These are phyloP conservation scores for Prionace glauca DNA, from an alignment of 2,797 vertebrate species.

Conservation along the genomic window DNA sequence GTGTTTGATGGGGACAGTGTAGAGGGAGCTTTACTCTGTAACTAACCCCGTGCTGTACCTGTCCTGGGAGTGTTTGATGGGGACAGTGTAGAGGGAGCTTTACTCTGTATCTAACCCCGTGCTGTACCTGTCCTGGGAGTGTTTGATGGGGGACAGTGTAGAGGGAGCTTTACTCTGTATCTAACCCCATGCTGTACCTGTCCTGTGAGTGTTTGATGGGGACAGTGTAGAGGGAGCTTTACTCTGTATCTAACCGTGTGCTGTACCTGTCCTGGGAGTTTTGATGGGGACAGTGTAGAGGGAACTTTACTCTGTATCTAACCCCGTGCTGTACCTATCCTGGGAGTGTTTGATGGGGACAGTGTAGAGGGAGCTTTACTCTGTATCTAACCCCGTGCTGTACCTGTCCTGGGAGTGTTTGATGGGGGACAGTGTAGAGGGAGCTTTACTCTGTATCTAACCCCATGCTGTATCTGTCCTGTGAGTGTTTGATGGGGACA, in stretches of 20 bases:
- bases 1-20: neutral
- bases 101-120: neutral
- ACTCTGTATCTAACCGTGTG: too few relatives aligned
- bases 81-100: neutral
- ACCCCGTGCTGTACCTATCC: too few relatives aligned
- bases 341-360: too few relatives aligned
- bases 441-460: neutral
- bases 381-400: neutral
- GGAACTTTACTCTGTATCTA: too few relatives aligned
- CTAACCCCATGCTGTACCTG: neutral
- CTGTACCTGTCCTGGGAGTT: too few relatives aligned
- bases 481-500: neutral
- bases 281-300: too few relatives aligned
- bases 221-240: too few relatives aligned
- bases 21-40: neutral
- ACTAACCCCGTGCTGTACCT: neutral
- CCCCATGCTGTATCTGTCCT: neutral
- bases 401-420: neutral
- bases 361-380: neutral
- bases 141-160: neutral
- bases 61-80: neutral
- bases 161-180: neutral
- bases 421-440: neutral
- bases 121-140: neutral
- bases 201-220: neutral